phyloP scores from a whole-genome alignment of 1,140 invertebrate species.

The Venturia canescens region DNA sequence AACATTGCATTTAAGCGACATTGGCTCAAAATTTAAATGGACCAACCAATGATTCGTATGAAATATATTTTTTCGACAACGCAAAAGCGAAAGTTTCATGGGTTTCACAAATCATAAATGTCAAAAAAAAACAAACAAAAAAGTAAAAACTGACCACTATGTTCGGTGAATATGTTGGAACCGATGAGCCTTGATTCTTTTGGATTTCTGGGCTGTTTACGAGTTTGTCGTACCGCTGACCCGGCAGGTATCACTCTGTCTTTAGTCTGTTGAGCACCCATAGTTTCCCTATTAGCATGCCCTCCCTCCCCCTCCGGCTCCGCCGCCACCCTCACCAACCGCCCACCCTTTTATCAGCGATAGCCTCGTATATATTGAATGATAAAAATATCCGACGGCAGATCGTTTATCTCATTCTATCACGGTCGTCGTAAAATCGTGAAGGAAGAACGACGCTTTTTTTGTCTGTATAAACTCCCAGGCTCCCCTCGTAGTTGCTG shows the following conservation, averaged over 20 bases:
- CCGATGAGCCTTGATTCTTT: conserved; percentile 88
- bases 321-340: too few relatives aligned
- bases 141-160: conserved; percentile 83
- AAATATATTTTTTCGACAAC: neutral
- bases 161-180: conserved; percentile 93
- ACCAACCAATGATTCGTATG: neutral
- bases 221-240: conserved; percentile 81
- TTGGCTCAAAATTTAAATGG: neutral
- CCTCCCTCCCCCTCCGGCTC: conserved; percentile 51
- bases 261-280: conserved; percentile 94
- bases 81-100: neutral
- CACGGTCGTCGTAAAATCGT: neutral
- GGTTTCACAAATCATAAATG: neutral
- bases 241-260: conserved; percentile 84
- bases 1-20: too few relatives aligned
- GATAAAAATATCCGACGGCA: neutral
- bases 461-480: too few relatives aligned
- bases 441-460: neutral
- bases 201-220: conserved; percentile 83
- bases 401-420: neutral
- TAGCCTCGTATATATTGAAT: neutral
- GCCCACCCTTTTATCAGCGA: neutral
- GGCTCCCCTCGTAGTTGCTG: too few relatives aligned
- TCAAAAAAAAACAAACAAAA: conserved; percentile 36
- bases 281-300: conserved; percentile 76